Evolutionary conservation across 2,113 vertebrate species (phyloP), one percentile per base, ranked within the genome.

Genomic region (Petrocephalus microphthalmus): DNA sequence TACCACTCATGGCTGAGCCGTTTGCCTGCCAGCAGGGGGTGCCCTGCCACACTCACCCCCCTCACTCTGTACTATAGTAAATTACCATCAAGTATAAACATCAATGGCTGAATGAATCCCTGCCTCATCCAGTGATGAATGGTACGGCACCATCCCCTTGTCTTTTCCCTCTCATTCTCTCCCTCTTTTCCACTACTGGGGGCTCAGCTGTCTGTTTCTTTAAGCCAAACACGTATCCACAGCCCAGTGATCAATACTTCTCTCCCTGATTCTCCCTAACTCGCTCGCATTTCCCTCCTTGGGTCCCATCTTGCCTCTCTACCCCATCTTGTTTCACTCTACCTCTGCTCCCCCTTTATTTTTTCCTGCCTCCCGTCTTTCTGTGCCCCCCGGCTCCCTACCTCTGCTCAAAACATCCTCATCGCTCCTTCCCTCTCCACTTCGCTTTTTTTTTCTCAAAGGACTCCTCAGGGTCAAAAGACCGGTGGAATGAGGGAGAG

Each of bases 211-310:
- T 89, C 89, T 91, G 89, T 94, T 94, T 95, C 91, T 94, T 92
- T 92, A 95, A 91, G 91, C 93, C 91, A 89, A 92, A 94, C 94
- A 95, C 93, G 93, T 94, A 92, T 88, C 89, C 92, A 90, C 92
- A 92, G 91, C 89, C 89, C 57, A 84, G 90, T 93, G 91, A 96
- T 95, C 95, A 94, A 94, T 94, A 93, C 91, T 93, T 92, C 86
- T 92, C 84, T 89, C 93, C 82, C 93, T 93, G 92, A 67, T 67
- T 67, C 60, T 67, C 60, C 93, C 93, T 91, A 92, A 92, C 54
- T 86, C 84, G 13, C 33, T 86, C 37, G 25, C 51, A 64, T 86
- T 86, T 86, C n/a, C 56, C 54, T 86, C 56, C 85, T 86, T 47
- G 19, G 20, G 17, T 54, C 85, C 53, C 53, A 33, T 57, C 54